Conservation (phyloP, 2,888 invertebrate species). For the Phymatocera aterrima region DNA sequence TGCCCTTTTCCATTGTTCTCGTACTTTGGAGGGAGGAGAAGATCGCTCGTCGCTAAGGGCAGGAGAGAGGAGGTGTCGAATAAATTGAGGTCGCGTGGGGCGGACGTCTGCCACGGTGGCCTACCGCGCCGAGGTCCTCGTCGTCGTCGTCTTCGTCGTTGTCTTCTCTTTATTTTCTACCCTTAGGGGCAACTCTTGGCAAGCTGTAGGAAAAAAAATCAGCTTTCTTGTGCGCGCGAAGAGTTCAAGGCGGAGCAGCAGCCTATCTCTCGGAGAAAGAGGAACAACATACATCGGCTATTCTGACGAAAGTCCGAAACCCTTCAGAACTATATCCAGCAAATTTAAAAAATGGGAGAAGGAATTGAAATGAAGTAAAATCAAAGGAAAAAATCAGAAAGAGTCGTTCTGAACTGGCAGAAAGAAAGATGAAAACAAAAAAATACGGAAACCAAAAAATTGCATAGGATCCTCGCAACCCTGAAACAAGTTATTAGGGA, state of each 20-base stretch:
- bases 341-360: not conserved
- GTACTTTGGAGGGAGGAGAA: slow-evolving; percentile 16
- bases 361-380: not conserved
- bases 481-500: slow-evolving; percentile 11
- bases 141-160: slow-evolving; percentile 63
- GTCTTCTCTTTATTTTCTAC: slow-evolving; percentile 53
- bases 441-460: not conserved
- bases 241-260: slow-evolving; percentile 5
- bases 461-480: not conserved
- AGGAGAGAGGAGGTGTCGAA: slow-evolving; percentile 74
- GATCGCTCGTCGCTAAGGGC: slow-evolving; percentile 63
- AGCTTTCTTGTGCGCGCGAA: not conserved
- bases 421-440: not conserved
- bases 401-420: not conserved
- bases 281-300: not conserved
- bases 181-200: slow-evolving; percentile 50
- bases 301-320: not conserved
- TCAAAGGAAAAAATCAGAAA: not conserved
- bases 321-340: not conserved
- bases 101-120: slow-evolving; percentile 66
- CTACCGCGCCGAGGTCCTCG: slow-evolving; percentile 64
- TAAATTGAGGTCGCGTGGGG: slow-evolving; percentile 73
- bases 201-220: not conserved
- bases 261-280: not conserved
- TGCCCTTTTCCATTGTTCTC: slow-evolving; percentile 40